These are phyloP conservation scores for Eurystomus glaucurus DNA, from an alignment of 2,797 vertebrate genomes.

Conservation along the genomic window DNA sequence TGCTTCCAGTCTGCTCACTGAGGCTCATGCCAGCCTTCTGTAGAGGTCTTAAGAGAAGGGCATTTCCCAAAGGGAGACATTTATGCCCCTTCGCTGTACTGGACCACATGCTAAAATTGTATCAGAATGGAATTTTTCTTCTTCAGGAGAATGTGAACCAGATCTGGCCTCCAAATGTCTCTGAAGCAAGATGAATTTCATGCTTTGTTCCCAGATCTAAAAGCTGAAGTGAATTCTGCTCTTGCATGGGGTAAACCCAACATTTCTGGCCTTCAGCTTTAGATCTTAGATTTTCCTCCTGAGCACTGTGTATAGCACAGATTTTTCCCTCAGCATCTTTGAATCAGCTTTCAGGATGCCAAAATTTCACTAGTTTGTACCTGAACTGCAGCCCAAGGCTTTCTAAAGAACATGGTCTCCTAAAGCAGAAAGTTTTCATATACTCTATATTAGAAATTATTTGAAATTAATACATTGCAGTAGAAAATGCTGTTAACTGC, in stretches of 20 bases:
- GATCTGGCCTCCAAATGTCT: not conserved
- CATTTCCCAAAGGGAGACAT: not conserved
- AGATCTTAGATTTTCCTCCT: not conserved
- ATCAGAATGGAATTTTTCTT: not conserved
- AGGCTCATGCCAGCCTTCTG: accelerated
- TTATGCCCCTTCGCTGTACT: not conserved
- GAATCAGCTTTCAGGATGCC: not conserved
- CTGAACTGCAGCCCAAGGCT: not conserved
- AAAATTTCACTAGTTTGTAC: not conserved
- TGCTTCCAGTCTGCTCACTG: not conserved
- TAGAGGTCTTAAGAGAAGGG: not conserved
- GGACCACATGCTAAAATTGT: not conserved
- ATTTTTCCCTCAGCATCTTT: not conserved
- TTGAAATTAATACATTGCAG: not conserved
- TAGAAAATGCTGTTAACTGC: not conserved
- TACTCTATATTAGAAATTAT: not conserved
- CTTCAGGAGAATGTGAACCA: not conserved
- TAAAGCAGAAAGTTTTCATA: not conserved
- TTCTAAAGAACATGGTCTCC: not conserved
- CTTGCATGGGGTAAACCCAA: not conserved
- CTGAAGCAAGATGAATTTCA: not conserved
- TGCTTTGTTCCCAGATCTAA: not conserved
- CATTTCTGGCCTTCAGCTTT: not conserved
- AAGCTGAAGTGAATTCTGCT: not conserved
- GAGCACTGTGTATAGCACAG: accelerated